phyloP scores from a whole-genome alignment of 2,113 vertebrate species.

The Riparia riparia region DNA sequence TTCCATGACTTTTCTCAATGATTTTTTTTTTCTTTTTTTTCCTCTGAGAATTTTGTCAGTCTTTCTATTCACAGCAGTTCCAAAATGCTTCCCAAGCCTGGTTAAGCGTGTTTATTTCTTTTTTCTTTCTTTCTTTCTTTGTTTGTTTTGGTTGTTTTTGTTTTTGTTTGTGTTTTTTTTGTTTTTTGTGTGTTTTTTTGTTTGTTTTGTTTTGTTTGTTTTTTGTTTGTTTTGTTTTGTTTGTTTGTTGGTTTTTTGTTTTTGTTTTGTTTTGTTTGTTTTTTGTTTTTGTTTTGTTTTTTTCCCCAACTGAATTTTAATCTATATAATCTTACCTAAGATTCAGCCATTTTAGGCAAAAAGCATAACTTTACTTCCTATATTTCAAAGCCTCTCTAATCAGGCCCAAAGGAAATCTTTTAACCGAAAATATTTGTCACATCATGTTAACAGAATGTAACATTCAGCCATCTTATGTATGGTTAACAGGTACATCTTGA shows the following conservation, averaged over 20 bases:
- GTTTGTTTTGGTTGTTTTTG: too few relatives aligned
- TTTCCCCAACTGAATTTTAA: not conserved
- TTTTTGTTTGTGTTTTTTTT: too few relatives aligned
- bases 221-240: too few relatives aligned
- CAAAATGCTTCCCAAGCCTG: not conserved
- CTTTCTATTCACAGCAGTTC: not conserved
- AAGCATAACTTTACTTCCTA: not conserved
- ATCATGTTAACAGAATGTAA: not conserved
- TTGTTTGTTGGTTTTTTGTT: too few relatives aligned
- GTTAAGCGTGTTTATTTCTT: fast-evolving
- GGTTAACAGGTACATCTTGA: not conserved
- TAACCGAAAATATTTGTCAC: not conserved
- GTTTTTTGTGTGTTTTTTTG: too few relatives aligned
- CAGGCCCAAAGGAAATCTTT: not conserved
- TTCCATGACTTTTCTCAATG: not conserved
- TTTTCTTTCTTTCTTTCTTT: not conserved
- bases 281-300: too few relatives aligned
- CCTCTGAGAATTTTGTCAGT: not conserved
- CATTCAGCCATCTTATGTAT: fast-evolving
- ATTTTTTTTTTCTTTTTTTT: not conserved
- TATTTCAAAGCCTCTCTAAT: not conserved
- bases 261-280: too few relatives aligned
- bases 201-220: too few relatives aligned
- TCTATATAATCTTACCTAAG: not conserved
- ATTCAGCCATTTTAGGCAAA: not conserved